These are phyloP conservation scores for Agrilus planipennis DNA, from an alignment of 1,140 invertebrate genomes.

Conservation along the genomic window DNA sequence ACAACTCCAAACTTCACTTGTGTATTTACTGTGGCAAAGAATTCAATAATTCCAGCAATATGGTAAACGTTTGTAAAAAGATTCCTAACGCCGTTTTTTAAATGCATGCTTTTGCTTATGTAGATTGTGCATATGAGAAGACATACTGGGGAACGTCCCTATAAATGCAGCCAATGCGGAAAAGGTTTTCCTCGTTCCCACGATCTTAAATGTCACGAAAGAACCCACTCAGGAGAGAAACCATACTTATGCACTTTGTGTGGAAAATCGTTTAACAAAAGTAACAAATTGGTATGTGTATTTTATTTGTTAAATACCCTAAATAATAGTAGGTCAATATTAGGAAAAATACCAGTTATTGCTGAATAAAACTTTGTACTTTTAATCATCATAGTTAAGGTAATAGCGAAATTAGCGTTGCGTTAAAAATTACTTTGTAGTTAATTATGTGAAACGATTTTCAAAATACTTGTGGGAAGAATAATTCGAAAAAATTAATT, in stretches of 20 bases:
- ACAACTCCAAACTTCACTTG: constrained; percentile 31
- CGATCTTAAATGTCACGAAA: constrained; percentile 46
- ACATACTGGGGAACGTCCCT: constrained; percentile 46
- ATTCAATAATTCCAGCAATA: constrained; percentile 33
- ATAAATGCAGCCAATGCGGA: constrained; percentile 47
- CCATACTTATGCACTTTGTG: constrained; percentile 45
- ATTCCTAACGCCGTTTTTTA: background rate
- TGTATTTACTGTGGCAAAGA: constrained; percentile 39
- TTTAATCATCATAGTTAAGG: too few relatives aligned
- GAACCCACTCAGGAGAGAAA: constrained; percentile 44
- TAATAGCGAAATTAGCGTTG: too few relatives aligned
- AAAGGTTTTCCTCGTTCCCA: constrained; percentile 51
- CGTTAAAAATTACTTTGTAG: too few relatives aligned
- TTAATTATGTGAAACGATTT: too few relatives aligned
- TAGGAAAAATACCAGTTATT: too few relatives aligned
- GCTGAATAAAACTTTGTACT: too few relatives aligned
- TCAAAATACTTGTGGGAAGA: too few relatives aligned
- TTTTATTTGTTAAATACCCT: too few relatives aligned
- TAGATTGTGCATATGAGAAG: constrained; percentile 42
- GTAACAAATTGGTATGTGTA: constrained; percentile 31
- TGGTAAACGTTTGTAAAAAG: constrained; percentile 19
- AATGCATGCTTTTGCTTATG: background rate
- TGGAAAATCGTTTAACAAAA: constrained; percentile 36
- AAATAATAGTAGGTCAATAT: too few relatives aligned
- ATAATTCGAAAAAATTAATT: too few relatives aligned